Conservation (phyloP, 1,140 invertebrate species). For the Drosophila triauraria region DNA sequence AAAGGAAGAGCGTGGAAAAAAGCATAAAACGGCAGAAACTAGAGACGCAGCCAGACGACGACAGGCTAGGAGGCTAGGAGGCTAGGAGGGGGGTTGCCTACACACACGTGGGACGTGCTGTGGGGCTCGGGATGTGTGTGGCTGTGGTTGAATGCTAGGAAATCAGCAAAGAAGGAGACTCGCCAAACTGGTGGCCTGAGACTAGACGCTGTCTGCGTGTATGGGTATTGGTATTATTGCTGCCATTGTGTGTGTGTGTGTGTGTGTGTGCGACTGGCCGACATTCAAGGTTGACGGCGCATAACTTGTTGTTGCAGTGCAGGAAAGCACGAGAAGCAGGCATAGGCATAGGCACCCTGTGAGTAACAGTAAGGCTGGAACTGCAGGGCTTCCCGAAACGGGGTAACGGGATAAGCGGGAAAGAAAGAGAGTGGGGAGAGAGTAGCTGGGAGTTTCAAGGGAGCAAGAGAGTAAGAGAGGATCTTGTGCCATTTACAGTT, state of each 20-base stretch:
- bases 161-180: constrained; percentile 32
- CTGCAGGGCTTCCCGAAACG: constrained; percentile 23
- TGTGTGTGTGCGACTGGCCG: constrained; percentile 66
- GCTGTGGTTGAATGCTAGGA: constrained; percentile 44
- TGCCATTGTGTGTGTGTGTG: constrained; percentile 9
- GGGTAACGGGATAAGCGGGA: constrained; percentile 24
- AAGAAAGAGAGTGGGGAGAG: not conserved
- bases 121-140: constrained; percentile 20
- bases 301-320: constrained; percentile 61
- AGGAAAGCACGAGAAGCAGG: constrained; percentile 19
- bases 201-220: constrained; percentile 30
- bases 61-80: not conserved
- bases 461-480: not conserved
- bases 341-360: not conserved
- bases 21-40: constrained; percentile 42
- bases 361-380: constrained; percentile 27
- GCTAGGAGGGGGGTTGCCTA: not conserved
- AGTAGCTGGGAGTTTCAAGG: not conserved
- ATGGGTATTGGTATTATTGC: not conserved
- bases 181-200: constrained; percentile 56
- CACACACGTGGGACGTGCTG: constrained; percentile 57
- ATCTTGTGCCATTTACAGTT: constrained; percentile 60
- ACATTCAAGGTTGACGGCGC: constrained; percentile 77
- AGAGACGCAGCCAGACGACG: constrained; percentile 51
- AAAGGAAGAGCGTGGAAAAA: constrained; percentile 38